A percentile compares a stretch with the other conserved stretches of the same genome.
These are phyloP conservation scores for Amitus sp. DNA, from an alignment of 2,888 invertebrate genomes.

Conservation along the genomic window DNA sequence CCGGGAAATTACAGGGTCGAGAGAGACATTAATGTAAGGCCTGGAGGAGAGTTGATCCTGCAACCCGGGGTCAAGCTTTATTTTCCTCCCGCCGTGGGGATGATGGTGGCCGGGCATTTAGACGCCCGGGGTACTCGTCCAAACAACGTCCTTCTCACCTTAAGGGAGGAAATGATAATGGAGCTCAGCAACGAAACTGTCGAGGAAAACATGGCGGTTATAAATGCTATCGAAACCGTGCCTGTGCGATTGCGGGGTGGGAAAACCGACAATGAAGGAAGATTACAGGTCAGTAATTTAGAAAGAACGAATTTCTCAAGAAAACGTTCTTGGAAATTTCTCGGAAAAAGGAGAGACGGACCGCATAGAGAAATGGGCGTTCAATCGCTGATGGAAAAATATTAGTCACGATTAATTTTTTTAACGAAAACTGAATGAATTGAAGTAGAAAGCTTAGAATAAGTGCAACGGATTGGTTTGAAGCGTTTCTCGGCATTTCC, in stretches of 20 bases:
- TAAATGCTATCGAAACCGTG: conserved; percentile 71
- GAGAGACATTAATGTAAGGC: conserved; percentile 92
- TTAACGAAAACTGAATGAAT: no score
- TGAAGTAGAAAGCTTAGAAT: no score
- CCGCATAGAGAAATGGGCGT: no score
- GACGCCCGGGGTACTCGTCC: conserved; percentile 84
- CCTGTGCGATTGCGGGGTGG: conserved; percentile 87
- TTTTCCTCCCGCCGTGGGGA: conserved; percentile 93
- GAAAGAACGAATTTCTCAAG: no score
- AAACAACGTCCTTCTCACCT: conserved; percentile 81
- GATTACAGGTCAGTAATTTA: conserved; percentile 72
- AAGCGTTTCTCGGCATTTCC: no score
- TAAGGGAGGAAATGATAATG: conserved; percentile 80
- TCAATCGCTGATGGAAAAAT: no score
- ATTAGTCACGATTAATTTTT: no score
- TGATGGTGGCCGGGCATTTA: conserved; percentile 94
- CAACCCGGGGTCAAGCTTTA: conserved; percentile 88
- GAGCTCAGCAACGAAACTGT: conserved; percentile 72
- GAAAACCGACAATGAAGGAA: conserved; percentile 82
- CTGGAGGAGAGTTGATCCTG: conserved; percentile 90
- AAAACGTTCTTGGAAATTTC: no score
- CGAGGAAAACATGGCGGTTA: conserved; percentile 68
- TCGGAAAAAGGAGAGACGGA: no score
- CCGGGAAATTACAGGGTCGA: conserved; percentile 90
- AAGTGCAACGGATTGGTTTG: no score